Percentiles rank a stretch among this genome's conserved stretches.
Evolutionary conservation across 2,888 invertebrate genomes (phyloP).

Genomic region (Eupithecia abbreviata): DNA sequence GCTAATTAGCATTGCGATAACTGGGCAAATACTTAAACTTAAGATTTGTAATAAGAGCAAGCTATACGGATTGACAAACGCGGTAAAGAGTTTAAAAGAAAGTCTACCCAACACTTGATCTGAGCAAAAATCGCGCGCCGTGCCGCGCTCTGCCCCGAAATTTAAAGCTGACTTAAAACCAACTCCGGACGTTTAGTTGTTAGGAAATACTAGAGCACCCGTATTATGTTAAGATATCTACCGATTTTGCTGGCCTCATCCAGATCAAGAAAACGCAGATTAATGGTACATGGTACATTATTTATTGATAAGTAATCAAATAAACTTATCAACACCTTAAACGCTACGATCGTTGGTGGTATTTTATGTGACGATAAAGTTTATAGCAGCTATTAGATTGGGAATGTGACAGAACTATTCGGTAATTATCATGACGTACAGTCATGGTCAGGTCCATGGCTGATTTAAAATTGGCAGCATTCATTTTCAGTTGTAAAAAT

Average conservation of each 20-base stretch:
- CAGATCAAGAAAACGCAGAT: background rate
- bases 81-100: background rate
- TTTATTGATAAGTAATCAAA: background rate
- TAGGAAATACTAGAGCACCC: conserved; percentile 18
- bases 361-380: conserved; percentile 12
- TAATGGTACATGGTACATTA: background rate
- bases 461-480: conserved; percentile 26
- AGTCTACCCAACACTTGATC: conserved; percentile 18
- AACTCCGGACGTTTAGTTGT: conserved; percentile 9
- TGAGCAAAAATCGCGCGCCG: background rate
- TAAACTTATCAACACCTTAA: conserved; percentile 17
- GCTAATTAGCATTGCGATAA: conserved; percentile 25
- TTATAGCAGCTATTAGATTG: conserved; percentile 14
- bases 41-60: too few species aligned
- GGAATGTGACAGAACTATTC: conserved; percentile 7
- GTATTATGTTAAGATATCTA: conserved; percentile 23
- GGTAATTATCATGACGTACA: background rate
- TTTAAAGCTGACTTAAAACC: background rate
- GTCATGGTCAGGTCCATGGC: conserved; percentile 29
- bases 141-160: background rate
- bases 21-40: background rate
- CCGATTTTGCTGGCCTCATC: background rate
- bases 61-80: background rate
- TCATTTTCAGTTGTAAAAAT: conserved; percentile 27
- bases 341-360: conserved; percentile 13